Base-by-base conservation (phyloP, 2,797 vertebrate genomes). In the Manis pentadactyla region DNA sequence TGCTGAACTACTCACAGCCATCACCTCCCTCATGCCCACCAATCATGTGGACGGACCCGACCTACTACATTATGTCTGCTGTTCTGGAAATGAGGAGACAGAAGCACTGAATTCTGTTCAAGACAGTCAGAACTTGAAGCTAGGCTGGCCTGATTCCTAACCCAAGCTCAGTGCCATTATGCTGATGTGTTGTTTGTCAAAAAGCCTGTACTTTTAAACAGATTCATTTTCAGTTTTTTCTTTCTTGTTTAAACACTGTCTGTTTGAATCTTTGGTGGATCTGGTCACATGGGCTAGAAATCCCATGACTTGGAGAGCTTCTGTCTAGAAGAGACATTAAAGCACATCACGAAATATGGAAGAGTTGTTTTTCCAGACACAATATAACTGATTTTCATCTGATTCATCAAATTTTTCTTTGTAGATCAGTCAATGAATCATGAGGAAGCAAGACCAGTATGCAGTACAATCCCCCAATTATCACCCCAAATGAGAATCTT, bases 231-330 rank as follows among this genome's bases (percentile, higher is more conserved):
- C 39, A 68, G 46, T 29, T 57, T 84, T 81, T 78, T 66, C 11
- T 64, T 90, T 73, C 63, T 51, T 96, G 14, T 87, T 87, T 90
- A 74, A 69, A 78, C 23, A 78, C 4, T 78, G 73, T 39, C 55
- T 94, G 61, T 25, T 66, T 61, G 11, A n/a, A 59, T 88, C 49
- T 95, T 81, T 85, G 37, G n/a, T 77, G 37, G 59, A 63, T 69
- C 5, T 46, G 46, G 64, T 64, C 39, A 69, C 29, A 29, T 21
- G 18, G 27, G 64, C 19, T 78, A 57, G 71, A 79, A 83, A 34
- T 87, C 21, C 53, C 21, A 37, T 49, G 27, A 68, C 19, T 68
- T 88, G 21, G 21, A 63, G 14, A 85, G 34, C n/a, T 37, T 77
- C 39, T 64, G 13, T 57, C 17, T 27, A 77, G 55, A 34, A 84